phyloP scores from a whole-genome alignment of 1,140 invertebrate genomes.

The Drosophila nebulosa region DNA sequence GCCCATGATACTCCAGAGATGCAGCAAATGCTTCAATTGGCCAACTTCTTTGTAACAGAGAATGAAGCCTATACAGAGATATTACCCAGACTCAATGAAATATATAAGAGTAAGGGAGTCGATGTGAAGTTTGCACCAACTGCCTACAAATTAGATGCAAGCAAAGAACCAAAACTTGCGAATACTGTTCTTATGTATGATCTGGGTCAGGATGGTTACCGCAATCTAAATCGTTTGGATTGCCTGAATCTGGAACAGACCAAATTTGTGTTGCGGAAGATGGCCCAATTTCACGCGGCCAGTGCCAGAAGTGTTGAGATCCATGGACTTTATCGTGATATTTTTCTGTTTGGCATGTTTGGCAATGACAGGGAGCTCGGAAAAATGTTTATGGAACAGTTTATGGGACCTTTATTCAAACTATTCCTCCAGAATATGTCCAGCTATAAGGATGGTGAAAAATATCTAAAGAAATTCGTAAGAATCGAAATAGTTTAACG shows the following conservation, averaged over 20 bases:
- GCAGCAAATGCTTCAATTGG: conserved; percentile 48
- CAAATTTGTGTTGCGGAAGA: conserved; percentile 81
- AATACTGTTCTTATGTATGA: conserved; percentile 81
- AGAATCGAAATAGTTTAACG: neutral
- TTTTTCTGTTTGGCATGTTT: conserved; percentile 35
- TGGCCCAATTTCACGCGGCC: conserved; percentile 83
- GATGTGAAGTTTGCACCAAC: conserved; percentile 49
- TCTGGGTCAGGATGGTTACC: conserved; percentile 81
- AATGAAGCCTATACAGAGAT: conserved; percentile 54
- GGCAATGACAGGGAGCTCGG: conserved; percentile 1
- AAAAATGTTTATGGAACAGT: conserved; percentile 26
- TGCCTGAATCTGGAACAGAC: conserved; percentile 82
- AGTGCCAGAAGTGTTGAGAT: conserved; percentile 36
- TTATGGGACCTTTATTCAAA: conserved; percentile 31
- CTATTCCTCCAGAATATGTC: conserved; percentile 48
- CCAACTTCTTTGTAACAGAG: conserved; percentile 59
- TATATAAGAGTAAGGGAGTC: conserved; percentile 57
- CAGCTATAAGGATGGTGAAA: conserved; percentile 39
- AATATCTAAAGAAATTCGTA: conserved; percentile 52
- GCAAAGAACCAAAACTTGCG: conserved; percentile 33
- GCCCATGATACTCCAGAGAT: conserved; percentile 52
- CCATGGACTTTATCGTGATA: conserved; percentile 43
- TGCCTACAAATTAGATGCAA: conserved; percentile 40
- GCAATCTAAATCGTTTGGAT: conserved; percentile 82
- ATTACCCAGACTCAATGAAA: conserved; percentile 50